These are phyloP conservation scores for Varanus salvator DNA, from an alignment of 2,113 vertebrate species.

Conservation along the genomic window DNA sequence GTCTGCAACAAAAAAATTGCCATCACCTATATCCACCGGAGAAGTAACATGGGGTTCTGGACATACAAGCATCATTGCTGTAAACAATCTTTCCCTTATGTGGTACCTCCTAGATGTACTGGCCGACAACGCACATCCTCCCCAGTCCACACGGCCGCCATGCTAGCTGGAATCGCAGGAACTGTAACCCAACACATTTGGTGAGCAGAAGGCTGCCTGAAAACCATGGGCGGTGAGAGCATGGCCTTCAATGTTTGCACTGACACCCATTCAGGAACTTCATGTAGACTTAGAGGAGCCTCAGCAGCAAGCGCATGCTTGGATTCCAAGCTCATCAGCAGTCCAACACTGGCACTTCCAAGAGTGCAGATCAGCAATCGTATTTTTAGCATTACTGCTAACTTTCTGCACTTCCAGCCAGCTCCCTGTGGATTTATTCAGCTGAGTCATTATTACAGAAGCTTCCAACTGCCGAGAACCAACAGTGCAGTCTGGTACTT, in stretches of 20 bases:
- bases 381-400: conserved; percentile 77
- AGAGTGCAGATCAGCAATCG: conserved; percentile 73
- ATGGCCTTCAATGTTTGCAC: not conserved
- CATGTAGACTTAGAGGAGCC: not conserved
- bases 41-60: not conserved
- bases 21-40: not conserved
- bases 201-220: too few species aligned
- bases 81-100: too few species aligned
- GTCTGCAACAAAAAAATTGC: not conserved
- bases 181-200: too few species aligned
- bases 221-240: not conserved
- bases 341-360: conserved; percentile 62
- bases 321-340: conserved; percentile 64
- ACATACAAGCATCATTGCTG: not conserved
- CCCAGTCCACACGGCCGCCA: too few species aligned
- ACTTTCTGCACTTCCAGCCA: conserved; percentile 74
- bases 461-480: conserved; percentile 58
- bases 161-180: too few species aligned
- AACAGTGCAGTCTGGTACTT: conserved; percentile 36
- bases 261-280: fast-evolving
- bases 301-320: conserved; percentile 21
- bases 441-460: conserved; percentile 78
- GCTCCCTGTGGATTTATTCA: conserved; percentile 61
- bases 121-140: too few species aligned
- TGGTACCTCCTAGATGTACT: too few species aligned